Conservation (phyloP, 2,888 invertebrate species). For the Poecilobothrus nobilitatus region DNA sequence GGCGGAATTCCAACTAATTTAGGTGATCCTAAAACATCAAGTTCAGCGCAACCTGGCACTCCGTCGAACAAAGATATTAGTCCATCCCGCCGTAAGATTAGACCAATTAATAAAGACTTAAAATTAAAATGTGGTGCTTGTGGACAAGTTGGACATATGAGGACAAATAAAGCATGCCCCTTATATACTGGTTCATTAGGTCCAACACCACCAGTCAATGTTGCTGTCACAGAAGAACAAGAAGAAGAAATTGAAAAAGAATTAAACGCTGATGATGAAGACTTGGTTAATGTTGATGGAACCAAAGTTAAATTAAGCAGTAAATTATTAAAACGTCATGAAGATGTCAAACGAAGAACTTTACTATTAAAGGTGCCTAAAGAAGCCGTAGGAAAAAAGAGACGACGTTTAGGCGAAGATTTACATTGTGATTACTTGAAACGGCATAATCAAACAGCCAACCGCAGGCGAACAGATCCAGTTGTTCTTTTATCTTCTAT, state of each 20-base stretch:
- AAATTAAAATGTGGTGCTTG: conserved; percentile 96
- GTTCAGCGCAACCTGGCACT: conserved; percentile 29
- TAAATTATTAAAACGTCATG: conserved; percentile 78
- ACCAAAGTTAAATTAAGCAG: conserved; percentile 87
- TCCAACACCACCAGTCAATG: conserved; percentile 54
- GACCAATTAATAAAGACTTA: conserved; percentile 58
- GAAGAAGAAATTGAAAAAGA: conserved; percentile 74
- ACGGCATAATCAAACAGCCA: conserved; percentile 70
- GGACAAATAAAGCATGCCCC: conserved; percentile 97
- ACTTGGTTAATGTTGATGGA: conserved; percentile 86
- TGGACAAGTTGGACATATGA: conserved; percentile 55
- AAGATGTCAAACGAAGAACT: conserved; percentile 74
- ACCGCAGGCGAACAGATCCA: conserved; percentile 89
- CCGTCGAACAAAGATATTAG: conserved; percentile 48
- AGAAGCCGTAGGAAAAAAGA: conserved; percentile 58
- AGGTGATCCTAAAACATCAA: conserved; percentile 41
- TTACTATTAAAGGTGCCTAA: conserved; percentile 70
- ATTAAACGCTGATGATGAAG: conserved; percentile 69
- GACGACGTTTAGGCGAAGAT: conserved; percentile 56
- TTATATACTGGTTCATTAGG: conserved; percentile 66
- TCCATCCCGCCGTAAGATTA: conserved; percentile 69
- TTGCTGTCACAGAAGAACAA: conserved; percentile 71
- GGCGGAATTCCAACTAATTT: conserved; percentile 42
- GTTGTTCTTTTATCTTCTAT: conserved; percentile 88
- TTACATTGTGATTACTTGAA: conserved; percentile 86